Conservation (phyloP, 2,113 vertebrate genomes). For the Helogale parvula region DNA sequence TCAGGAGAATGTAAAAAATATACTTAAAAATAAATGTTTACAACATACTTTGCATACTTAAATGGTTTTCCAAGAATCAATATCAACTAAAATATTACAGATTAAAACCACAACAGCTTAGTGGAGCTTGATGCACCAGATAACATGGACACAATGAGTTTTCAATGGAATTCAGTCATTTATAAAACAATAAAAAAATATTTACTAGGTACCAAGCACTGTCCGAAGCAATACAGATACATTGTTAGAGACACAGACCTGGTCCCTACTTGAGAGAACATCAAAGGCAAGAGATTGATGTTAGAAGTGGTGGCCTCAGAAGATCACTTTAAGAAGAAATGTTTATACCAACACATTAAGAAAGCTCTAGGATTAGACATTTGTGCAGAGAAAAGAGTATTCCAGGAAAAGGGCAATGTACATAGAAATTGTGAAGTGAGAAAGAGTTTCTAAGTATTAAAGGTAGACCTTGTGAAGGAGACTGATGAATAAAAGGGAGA, state of each 20-base stretch:
- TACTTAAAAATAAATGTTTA: background rate
- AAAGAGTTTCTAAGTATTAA: background rate
- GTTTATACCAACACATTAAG: background rate
- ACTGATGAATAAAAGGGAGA: background rate
- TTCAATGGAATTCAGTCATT: background rate
- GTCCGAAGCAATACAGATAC: background rate
- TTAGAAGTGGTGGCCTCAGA: background rate
- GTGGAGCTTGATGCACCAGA: background rate
- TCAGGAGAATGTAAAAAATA: background rate
- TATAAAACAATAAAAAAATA: background rate
- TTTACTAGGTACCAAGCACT: background rate
- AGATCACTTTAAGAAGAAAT: background rate
- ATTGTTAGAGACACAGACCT: background rate
- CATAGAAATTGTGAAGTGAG: background rate
- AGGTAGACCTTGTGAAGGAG: background rate
- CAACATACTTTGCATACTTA: background rate
- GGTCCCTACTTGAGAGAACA: background rate
- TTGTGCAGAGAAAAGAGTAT: background rate
- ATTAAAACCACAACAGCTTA: background rate
- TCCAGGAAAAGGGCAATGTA: background rate
- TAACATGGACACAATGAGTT: background rate
- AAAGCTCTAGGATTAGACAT: background rate
- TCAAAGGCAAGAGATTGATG: accelerated
- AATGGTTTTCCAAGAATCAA: background rate
- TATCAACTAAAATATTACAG: background rate